Percentiles rank a stretch among this genome's conserved stretches.
These are phyloP conservation scores for Acinonyx jubatus DNA, from an alignment of 2,113 vertebrate genomes.

Conservation along the genomic window DNA sequence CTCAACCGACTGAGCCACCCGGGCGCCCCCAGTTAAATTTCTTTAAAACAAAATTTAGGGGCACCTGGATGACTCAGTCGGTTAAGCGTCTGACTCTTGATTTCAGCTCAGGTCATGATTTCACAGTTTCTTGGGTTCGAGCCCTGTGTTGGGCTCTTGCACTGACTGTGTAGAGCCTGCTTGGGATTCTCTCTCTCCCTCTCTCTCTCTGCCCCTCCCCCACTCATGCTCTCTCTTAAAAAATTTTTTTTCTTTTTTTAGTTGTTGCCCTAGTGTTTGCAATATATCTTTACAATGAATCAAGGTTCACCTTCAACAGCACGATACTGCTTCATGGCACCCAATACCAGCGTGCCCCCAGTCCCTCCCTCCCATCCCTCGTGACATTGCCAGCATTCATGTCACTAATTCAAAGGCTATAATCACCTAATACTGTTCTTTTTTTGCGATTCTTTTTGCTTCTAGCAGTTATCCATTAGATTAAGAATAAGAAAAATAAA, in stretches of 20 bases:
- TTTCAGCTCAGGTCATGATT: too few relatives aligned
- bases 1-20: too few relatives aligned
- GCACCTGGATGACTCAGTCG: too few relatives aligned
- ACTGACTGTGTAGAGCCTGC: too few relatives aligned
- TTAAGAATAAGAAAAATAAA: conserved; percentile 15
- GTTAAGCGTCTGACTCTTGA: too few relatives aligned
- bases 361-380: neutral
- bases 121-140: too few relatives aligned
- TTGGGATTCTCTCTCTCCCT: too few relatives aligned
- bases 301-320: neutral
- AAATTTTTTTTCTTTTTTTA: neutral
- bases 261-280: neutral
- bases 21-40: neutral
- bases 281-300: neutral
- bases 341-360: neutral
- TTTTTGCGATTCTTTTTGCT: neutral
- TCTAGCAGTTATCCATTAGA: neutral
- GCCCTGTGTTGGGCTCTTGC: too few relatives aligned
- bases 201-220: too few relatives aligned
- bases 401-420: neutral
- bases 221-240: too few relatives aligned
- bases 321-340: neutral
- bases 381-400: neutral
- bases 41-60: too few relatives aligned
- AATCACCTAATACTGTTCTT: neutral